Base-by-base conservation (phyloP, 2,797 vertebrate species). In the Enteromius unitaeniatus region DNA sequence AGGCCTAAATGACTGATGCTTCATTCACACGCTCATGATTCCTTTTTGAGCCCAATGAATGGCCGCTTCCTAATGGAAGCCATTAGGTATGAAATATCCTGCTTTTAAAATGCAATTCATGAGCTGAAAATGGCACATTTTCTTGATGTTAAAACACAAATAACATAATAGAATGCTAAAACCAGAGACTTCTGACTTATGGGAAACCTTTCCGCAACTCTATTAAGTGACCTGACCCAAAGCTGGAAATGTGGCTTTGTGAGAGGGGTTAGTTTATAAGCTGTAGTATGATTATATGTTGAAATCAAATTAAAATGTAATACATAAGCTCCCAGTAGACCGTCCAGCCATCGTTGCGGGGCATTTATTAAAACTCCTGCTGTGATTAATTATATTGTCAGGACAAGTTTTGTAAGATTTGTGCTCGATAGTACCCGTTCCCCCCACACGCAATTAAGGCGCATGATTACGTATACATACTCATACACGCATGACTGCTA, bases 321-420 rank as follows among this genome's bases (percentile, higher is more conserved):
- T 90, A 86, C 84, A 76, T 87, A 88, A 89, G 74, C 85, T 82
- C 86, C 91, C 89, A 90, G 89, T 91, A 89, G 91, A 86, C 81
- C 65, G 80, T 90, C 80, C 86, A 78, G 85, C 80, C 64, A 81
- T 88, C 88, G 90, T 84, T 82, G 77, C 84, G 77, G 85, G 83
- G 87, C 86, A 87, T 93, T 93, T 93, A 93, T 92, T 92, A 91
- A 88, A 64, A 87, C 72, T 87, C 93, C 89, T 85, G 91, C 91
- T 92, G 92, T 87, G 91, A 93, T 94, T 92, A 93, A 91, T 95
- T 93, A 92, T 89, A 85, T 91, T 93, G 90, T 93, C 91, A 92
- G 86, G 91, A 91, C 88, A 92, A 88, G 90, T 93, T 94, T 93
- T 92, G 93, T 89, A 88, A 93, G 90, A 91, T 88, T 87, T 45